Conservation (phyloP, 1,140 invertebrate genomes). For the Hyposmocoma kahamanoa region DNA sequence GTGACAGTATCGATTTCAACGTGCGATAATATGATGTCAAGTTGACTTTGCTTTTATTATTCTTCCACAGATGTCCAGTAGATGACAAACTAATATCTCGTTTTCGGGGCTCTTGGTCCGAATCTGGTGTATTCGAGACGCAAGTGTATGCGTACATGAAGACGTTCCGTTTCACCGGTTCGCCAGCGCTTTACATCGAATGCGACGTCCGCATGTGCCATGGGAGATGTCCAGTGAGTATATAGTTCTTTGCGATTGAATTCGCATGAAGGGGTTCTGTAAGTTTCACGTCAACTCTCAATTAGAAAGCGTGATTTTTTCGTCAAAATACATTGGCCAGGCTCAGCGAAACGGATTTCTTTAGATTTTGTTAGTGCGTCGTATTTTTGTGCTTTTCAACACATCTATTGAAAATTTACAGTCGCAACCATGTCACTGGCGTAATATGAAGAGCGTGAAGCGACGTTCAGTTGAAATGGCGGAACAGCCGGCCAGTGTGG, state of each 20-base stretch:
- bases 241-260: no score
- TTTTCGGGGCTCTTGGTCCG: slow-evolving; percentile 94
- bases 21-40: no score
- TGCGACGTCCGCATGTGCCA: slow-evolving; percentile 97
- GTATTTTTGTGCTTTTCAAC: no score
- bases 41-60: no score
- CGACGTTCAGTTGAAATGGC: slow-evolving; percentile 74
- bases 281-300: no score
- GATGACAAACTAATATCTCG: slow-evolving; percentile 94
- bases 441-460: slow-evolving; percentile 86
- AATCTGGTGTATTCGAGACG: slow-evolving; percentile 91
- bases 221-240: slow-evolving; percentile 90
- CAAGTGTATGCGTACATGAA: slow-evolving; percentile 97
- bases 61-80: slow-evolving; percentile 84
- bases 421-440: slow-evolving; percentile 95
- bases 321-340: no score
- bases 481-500: slow-evolving; percentile 39
- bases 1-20: no score
- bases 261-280: no score
- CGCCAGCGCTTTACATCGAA: slow-evolving; percentile 94
- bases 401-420: no score
- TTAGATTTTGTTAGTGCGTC: no score
- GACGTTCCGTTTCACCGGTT: slow-evolving; percentile 94
- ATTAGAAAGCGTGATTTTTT: no score
- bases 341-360: no score